These are phyloP conservation scores for Florisuga fusca DNA, from an alignment of 2,797 vertebrate genomes.

Conservation along the genomic window DNA sequence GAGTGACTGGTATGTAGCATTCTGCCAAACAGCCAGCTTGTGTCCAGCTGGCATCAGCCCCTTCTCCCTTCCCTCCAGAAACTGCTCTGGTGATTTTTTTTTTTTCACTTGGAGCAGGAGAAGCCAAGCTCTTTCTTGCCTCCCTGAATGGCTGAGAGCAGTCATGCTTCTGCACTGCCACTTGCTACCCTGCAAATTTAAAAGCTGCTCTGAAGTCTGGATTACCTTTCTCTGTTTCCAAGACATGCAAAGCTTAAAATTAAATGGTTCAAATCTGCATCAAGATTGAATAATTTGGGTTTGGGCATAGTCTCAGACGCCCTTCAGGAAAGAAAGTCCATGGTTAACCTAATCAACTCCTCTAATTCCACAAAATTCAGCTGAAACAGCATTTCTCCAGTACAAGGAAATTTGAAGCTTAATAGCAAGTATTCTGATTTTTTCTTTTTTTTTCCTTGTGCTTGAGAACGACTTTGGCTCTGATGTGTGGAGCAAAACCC, in stretches of 20 bases:
- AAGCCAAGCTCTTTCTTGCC: neutral
- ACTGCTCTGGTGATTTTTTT: neutral
- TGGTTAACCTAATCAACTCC: slow-evolving; percentile 61
- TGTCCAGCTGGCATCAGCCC: neutral
- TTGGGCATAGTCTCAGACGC: slow-evolving; percentile 10
- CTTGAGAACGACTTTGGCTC: neutral
- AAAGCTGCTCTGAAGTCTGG: slow-evolving; percentile 11
- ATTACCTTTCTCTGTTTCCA: neutral
- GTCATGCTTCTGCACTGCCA: neutral
- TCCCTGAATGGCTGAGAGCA: neutral
- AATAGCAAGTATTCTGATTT: neutral
- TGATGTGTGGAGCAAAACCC: neutral
- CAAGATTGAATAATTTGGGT: slow-evolving; percentile 42
- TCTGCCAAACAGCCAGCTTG: neutral
- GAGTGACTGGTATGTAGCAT: neutral
- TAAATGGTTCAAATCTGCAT: slow-evolving; percentile 17
- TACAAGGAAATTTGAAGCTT: slow-evolving; percentile 27
- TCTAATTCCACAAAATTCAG: slow-evolving; percentile 46
- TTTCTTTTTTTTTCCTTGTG: neutral
- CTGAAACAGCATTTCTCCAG: slow-evolving; percentile 39
- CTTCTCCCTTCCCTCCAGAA: accelerated
- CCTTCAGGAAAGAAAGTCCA: slow-evolving; percentile 23
- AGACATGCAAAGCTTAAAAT: slow-evolving; percentile 2
- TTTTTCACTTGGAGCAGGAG: accelerated
- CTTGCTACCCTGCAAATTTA: neutral